A percentile compares a stretch with the other conserved stretches of the same genome.
phyloP scores from a whole-genome alignment of 1,140 invertebrate genomes.

The Olivierus martensii region DNA sequence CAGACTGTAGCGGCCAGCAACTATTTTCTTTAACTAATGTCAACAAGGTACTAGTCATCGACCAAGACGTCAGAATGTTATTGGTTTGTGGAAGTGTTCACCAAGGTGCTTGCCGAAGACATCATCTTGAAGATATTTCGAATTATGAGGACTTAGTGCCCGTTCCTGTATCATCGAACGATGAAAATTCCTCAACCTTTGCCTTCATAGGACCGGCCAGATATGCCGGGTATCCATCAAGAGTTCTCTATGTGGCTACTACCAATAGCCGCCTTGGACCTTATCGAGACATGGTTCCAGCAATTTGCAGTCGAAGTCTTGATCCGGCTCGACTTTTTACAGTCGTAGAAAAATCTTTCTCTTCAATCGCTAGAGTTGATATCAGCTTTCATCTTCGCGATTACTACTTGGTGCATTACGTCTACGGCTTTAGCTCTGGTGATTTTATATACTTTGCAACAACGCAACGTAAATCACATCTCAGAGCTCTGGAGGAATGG shows the following conservation, averaged over 20 bases:
- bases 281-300: constrained; percentile 84
- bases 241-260: constrained; percentile 85
- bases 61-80: constrained; percentile 58
- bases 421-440: constrained; percentile 89
- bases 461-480: constrained; percentile 80
- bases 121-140: constrained; percentile 66
- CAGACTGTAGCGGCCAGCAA: constrained; percentile 45
- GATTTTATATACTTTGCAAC: constrained; percentile 91
- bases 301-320: constrained; percentile 58
- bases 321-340: constrained; percentile 47
- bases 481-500: constrained; percentile 67
- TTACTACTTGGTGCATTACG: constrained; percentile 85
- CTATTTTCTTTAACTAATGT: constrained; percentile 64
- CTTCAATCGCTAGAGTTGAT: constrained; percentile 74
- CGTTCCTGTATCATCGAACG: constrained; percentile 74
- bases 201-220: constrained; percentile 87
- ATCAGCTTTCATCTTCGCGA: constrained; percentile 72
- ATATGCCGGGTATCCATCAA: constrained; percentile 48
- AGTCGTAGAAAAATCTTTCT: constrained; percentile 65
- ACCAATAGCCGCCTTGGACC: constrained; percentile 86
- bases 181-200: constrained; percentile 76
- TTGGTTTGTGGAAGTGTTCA: constrained; percentile 76
- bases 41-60: constrained; percentile 82
- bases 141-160: constrained; percentile 55
- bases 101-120: constrained; percentile 77